Base-by-base conservation (phyloP, 2,113 vertebrate species). In the Poecile atricapillus region DNA sequence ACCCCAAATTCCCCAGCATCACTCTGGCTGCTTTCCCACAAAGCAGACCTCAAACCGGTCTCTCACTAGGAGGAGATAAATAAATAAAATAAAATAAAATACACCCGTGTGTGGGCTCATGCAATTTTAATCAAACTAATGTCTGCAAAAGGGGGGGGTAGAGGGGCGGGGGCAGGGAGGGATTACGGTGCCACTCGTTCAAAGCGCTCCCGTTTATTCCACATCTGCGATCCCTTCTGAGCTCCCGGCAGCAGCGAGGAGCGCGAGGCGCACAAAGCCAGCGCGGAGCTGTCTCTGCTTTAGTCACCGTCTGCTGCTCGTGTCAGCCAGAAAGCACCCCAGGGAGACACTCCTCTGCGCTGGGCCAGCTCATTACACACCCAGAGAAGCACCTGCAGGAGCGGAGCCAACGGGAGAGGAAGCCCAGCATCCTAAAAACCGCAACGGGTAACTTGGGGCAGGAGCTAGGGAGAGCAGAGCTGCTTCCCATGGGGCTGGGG, bases 121-220 rank as follows among this genome's bases (percentile, higher is more conserved):
- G 85, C 60, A 96, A 92, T 95, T 96, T 97, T 97, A 97, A 97
- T 97, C 95, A 96, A 79, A 96, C 94, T 97, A 95, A 96, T 95
- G 95, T 73, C 94, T 97, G 97, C 77, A 83, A 27, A 56, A 80
- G 76, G 74, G 50, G 67, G 59, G 69, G 76, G 13, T 0, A 33
- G 86, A 49, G 67, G 77, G 75, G 63, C 1, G 43, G 77, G 74
- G 73, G 77, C 83, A 90, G 74, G 69, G 55, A 89, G 83, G 95
- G 95, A 95, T 96, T 97, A 97, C 21, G 4, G 69, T 83, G 83
- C 71, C 74, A 41, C 95, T 92, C 0, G 73, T 52, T 95, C 81
- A 71, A 60, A 96, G 94, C 2, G 1, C 92, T 97, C 85, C 93
- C 9, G 17, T 75, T 89, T 77, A 78, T 47, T 53, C 74, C 89